phyloP scores from a whole-genome alignment of 23 tunicate species.

The Halocynthia roretzi region DNA sequence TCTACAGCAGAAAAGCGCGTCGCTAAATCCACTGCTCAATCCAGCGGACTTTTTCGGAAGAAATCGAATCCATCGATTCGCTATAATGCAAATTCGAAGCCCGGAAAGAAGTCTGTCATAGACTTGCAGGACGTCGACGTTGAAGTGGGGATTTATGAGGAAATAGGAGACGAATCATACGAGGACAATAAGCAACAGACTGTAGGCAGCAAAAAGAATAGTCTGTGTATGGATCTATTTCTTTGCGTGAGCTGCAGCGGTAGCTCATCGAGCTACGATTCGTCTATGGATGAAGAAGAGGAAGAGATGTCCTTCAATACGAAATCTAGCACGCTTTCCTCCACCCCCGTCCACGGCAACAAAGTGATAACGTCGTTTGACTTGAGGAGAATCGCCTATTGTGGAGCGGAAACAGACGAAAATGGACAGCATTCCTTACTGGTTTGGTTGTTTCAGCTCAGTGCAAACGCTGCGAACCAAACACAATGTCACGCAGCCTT shows the following conservation, averaged over 20 bases:
- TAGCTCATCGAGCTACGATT: neutral
- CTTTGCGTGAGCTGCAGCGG: constrained; percentile 12
- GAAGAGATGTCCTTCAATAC: neutral
- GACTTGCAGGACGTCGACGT: constrained; percentile 13
- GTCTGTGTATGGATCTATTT: constrained; percentile 24
- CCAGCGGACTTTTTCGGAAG: neutral
- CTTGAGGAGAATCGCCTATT: constrained; percentile 34
- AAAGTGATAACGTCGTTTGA: constrained; percentile 27
- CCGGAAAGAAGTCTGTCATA: constrained; percentile 13
- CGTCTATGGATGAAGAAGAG: neutral
- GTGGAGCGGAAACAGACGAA: constrained; percentile 41
- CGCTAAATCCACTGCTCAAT: neutral
- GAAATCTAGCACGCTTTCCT: neutral
- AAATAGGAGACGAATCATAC: neutral
- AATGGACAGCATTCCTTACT: constrained; percentile 13
- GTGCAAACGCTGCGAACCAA: constrained; percentile 11
- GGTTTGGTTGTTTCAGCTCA: constrained; percentile 46
- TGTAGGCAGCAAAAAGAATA: neutral
- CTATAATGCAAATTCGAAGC: neutral
- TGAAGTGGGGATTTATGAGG: constrained; percentile 3
- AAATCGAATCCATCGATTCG: constrained; percentile 15
- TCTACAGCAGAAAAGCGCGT: neutral
- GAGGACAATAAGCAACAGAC: too few species aligned
- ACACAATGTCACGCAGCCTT: constrained; percentile 54
- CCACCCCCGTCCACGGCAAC: constrained; percentile 17